phyloP scores from a whole-genome alignment of 2,888 invertebrate species.

The Protula sp. region DNA sequence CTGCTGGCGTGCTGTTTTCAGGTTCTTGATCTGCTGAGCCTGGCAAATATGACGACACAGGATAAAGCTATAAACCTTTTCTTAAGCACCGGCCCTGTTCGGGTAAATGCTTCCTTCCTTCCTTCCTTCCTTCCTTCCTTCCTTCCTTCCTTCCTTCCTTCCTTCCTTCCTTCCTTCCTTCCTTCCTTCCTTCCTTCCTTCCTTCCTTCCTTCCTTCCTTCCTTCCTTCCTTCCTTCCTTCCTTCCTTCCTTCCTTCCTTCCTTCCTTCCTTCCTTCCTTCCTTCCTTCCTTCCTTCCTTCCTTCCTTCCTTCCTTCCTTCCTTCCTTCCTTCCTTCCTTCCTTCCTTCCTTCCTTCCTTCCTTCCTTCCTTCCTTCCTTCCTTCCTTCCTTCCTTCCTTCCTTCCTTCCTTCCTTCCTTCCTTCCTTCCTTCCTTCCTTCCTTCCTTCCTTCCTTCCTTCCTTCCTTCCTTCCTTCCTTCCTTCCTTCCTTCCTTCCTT shows the following conservation, averaged over 20 bases:
- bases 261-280: slow-evolving; percentile 24
- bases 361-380: slow-evolving; percentile 12
- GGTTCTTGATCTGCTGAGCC: too few species aligned
- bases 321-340: slow-evolving; percentile 5
- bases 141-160: slow-evolving; percentile 11
- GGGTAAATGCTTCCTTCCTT: too few species aligned
- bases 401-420: slow-evolving; percentile 6
- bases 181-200: slow-evolving; percentile 12
- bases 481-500: slow-evolving; percentile 12
- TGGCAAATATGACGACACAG: too few species aligned
- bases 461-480: slow-evolving; percentile 11
- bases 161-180: slow-evolving; percentile 9
- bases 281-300: slow-evolving; percentile 21
- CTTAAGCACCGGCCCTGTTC: too few species aligned
- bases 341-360: slow-evolving; percentile 7
- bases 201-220: slow-evolving; percentile 17
- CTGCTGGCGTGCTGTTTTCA: too few species aligned
- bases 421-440: slow-evolving; percentile 7
- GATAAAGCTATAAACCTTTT: too few species aligned
- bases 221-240: slow-evolving; percentile 24
- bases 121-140: slow-evolving; percentile 6
- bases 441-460: slow-evolving; percentile 8
- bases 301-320: slow-evolving; percentile 7
- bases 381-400: slow-evolving; percentile 9
- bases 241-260: slow-evolving; percentile 25